These are phyloP conservation scores for Zaprionus ghesquierei DNA, from an alignment of 1,140 invertebrate species.

Conservation along the genomic window DNA sequence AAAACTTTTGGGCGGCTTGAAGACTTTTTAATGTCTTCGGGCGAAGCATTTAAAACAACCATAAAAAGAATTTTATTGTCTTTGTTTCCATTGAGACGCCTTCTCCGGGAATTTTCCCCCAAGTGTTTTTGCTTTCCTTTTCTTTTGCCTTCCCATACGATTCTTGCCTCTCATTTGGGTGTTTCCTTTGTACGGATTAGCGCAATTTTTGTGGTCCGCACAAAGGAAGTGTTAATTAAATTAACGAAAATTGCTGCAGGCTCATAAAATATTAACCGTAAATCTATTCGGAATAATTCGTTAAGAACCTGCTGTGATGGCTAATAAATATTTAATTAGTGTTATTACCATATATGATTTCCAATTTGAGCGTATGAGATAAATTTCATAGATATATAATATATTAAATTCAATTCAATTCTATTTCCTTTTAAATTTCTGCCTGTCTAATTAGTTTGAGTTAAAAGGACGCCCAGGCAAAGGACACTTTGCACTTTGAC, in stretches of 20 bases:
- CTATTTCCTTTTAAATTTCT: neutral
- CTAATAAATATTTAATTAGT: neutral
- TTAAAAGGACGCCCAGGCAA: neutral
- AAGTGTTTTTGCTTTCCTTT: slow-evolving; percentile 17
- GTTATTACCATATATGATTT: neutral
- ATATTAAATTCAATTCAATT: too few species aligned
- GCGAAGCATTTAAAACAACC: slow-evolving; percentile 66
- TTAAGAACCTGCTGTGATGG: neutral
- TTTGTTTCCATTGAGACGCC: slow-evolving; percentile 27
- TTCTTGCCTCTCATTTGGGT: neutral
- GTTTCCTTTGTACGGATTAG: slow-evolving; percentile 19
- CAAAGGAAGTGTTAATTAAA: slow-evolving; percentile 61
- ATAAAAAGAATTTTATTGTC: slow-evolving; percentile 71
- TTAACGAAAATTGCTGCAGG: slow-evolving; percentile 32
- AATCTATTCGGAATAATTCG: neutral
- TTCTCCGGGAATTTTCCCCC: slow-evolving; percentile 4
- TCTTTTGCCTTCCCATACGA: slow-evolving; percentile 26
- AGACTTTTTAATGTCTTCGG: slow-evolving; percentile 67
- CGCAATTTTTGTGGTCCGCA: slow-evolving; percentile 9
- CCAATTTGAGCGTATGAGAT: too few species aligned
- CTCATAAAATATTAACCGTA: neutral
- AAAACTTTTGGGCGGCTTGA: slow-evolving; percentile 55
- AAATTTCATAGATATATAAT: too few species aligned
- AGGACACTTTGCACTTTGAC: neutral
- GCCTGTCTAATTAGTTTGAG: neutral